These are phyloP conservation scores for Parasteatoda tepidariorum DNA, from an alignment of 1,140 invertebrate species.

Conservation along the genomic window DNA sequence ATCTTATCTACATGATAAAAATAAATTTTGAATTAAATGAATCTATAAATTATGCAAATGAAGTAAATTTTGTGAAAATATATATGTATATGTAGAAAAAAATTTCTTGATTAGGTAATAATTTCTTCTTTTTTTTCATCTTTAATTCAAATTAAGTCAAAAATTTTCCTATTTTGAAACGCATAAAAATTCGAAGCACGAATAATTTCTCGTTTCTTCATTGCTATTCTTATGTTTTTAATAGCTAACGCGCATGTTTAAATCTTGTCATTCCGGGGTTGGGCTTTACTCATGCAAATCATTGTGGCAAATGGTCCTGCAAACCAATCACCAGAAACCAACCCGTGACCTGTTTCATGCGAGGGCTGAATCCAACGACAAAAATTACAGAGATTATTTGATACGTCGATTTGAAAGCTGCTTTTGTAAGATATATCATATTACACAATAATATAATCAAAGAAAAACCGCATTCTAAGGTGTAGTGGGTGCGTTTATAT, in stretches of 20 bases:
- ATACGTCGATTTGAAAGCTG: constrained; percentile 42
- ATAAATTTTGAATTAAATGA: no score
- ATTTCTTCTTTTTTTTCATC: no score
- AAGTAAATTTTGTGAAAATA: no score
- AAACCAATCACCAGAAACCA: neutral
- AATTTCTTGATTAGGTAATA: no score
- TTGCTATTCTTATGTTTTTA: no score
- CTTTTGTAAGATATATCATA: constrained; percentile 39
- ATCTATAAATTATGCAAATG: no score
- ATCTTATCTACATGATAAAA: no score
- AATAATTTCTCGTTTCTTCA: constrained; percentile 1
- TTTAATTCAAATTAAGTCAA: no score
- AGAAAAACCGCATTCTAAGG: constrained; percentile 29
- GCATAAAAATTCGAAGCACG: constrained; percentile 44
- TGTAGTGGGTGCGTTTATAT: constrained; percentile 26
- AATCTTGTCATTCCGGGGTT: constrained; percentile 44
- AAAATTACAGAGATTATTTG: constrained; percentile 45
- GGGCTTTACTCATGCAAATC: neutral
- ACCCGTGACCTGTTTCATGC: constrained; percentile 1
- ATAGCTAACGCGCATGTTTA: constrained; percentile 20
- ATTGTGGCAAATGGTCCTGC: neutral
- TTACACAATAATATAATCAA: constrained; percentile 51
- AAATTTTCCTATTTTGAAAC: no score
- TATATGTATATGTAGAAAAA: no score
- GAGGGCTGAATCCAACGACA: constrained; percentile 38